A percentile compares a stretch with the other conserved stretches of the same genome.
Evolutionary conservation across 2,888 invertebrate species (phyloP).

Genomic region (Dicyrtomina minuta): DNA sequence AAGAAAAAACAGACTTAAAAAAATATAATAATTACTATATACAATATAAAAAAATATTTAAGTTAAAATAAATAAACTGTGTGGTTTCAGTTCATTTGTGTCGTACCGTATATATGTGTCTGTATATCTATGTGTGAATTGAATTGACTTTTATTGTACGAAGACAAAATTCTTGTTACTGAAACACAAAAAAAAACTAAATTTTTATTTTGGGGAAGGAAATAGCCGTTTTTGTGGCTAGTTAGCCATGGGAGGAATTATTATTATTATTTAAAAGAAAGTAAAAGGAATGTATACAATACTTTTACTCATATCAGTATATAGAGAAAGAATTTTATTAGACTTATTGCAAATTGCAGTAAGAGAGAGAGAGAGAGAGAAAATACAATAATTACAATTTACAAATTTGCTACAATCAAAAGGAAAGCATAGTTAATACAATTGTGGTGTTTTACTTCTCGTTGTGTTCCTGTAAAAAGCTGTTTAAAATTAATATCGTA

Average conservation of each 20-base stretch:
- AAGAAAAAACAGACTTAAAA: conserved; percentile 29
- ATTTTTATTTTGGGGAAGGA: conserved; percentile 3
- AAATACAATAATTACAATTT: no score
- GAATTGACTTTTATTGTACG: conserved; percentile 2
- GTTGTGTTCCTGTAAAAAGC: neutral
- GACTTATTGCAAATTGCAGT: no score
- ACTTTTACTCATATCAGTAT: no score
- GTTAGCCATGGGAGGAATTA: neutral
- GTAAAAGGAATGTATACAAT: neutral
- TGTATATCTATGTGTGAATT: conserved; percentile 17
- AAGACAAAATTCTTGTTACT: conserved; percentile 14
- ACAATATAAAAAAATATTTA: neutral
- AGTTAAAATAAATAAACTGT: conserved; percentile 15
- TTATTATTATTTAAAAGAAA: neutral
- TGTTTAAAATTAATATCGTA: neutral
- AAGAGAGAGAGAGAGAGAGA: no score
- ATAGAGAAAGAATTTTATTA: neutral
- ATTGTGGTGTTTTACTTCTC: neutral
- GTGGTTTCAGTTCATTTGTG: conserved; percentile 24
- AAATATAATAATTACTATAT: conserved; percentile 3
- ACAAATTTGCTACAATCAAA: neutral
- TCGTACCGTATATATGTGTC: conserved; percentile 12
- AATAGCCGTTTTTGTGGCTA: neutral
- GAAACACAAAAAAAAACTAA: neutral
- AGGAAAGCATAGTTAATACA: neutral